Evolutionary conservation across 2,113 vertebrate genomes (phyloP).

Genomic region (Onychostruthus taczanowskii): DNA sequence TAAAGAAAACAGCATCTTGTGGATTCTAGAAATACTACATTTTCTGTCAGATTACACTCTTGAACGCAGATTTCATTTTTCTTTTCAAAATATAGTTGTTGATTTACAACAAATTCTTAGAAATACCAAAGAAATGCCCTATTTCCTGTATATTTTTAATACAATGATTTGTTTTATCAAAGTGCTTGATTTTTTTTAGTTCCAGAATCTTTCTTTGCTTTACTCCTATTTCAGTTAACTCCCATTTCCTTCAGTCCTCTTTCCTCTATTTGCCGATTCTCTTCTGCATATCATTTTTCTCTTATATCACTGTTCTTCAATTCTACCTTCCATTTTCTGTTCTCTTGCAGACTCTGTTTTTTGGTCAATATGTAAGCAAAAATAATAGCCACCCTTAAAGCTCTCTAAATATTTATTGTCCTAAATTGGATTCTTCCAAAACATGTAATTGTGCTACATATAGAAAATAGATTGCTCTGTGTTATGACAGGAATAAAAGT

Average conservation of each 20-base stretch:
- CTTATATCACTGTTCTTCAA: background rate
- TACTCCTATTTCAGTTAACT: background rate
- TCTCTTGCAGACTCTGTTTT: background rate
- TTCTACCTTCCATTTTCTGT: background rate
- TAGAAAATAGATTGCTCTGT: background rate
- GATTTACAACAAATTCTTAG: background rate
- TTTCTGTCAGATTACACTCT: background rate
- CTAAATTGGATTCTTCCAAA: background rate
- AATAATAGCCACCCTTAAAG: background rate
- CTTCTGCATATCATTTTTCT: background rate
- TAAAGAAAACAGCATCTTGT: background rate
- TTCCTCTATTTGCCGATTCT: background rate
- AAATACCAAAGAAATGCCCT: background rate
- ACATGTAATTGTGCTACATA: background rate
- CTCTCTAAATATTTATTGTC: background rate
- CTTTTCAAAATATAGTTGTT: background rate
- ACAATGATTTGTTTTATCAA: background rate
- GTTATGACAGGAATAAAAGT: background rate
- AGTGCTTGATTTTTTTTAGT: background rate
- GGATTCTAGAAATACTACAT: background rate
- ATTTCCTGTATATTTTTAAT: background rate
- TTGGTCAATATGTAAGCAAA: background rate
- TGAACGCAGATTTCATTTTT: background rate
- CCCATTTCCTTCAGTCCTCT: background rate
- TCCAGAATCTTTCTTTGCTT: background rate